These are phyloP conservation scores for Erannis defoliaria DNA, from an alignment of 2,888 invertebrate species.

Conservation along the genomic window DNA sequence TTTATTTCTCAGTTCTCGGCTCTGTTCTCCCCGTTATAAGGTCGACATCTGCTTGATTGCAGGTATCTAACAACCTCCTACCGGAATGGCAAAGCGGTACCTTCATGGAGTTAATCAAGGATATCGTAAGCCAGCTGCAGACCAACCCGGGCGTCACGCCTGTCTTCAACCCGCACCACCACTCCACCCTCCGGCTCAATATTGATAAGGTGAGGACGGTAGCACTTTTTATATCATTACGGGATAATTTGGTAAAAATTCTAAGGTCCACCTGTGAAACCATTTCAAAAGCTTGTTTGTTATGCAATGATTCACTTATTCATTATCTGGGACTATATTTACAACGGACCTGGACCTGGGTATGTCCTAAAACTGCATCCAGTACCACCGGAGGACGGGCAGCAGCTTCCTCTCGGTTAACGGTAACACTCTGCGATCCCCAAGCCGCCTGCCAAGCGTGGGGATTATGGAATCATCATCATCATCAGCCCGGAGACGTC, in stretches of 20 bases:
- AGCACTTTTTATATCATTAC: not conserved
- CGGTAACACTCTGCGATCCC: too few species aligned
- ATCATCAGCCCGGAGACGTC: too few species aligned
- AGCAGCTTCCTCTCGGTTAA: too few species aligned
- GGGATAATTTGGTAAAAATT: too few species aligned
- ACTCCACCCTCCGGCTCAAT: slow-evolving; percentile 71
- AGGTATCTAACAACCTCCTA: slow-evolving; percentile 93
- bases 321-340: too few species aligned
- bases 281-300: not conserved
- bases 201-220: slow-evolving; percentile 73
- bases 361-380: too few species aligned
- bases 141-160: slow-evolving; percentile 92
- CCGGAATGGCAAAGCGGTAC: slow-evolving; percentile 92
- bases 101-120: slow-evolving; percentile 94
- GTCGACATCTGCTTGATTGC: slow-evolving; percentile 16
- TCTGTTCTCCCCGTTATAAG: not conserved
- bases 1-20: too few species aligned
- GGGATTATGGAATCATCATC: too few species aligned
- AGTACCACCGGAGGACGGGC: too few species aligned
- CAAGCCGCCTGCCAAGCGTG: too few species aligned
- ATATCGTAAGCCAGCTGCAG: slow-evolving; percentile 94
- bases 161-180: slow-evolving; percentile 78
- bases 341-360: too few species aligned
- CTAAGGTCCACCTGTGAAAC: too few species aligned
- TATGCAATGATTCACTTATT: not conserved